A percentile compares a stretch with the other conserved stretches of the same genome.
Conservation (phyloP, 2,888 invertebrate genomes). For the Desoria tigrina region DNA sequence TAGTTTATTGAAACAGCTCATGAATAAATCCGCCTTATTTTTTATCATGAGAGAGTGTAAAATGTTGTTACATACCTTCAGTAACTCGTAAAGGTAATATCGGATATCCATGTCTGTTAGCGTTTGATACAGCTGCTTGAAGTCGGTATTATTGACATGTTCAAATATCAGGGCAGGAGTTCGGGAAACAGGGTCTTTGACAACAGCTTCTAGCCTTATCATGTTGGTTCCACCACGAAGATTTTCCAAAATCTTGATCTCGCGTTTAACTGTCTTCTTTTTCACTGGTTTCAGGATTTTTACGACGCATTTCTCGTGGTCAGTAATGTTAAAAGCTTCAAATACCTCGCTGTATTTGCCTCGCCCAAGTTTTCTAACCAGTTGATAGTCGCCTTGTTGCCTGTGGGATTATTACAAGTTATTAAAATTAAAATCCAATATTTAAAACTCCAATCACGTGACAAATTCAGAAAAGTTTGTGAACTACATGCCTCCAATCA, state of each 20-base stretch:
- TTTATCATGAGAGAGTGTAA: too few species aligned
- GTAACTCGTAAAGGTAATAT: constrained; percentile 96
- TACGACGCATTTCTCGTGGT: constrained; percentile 98
- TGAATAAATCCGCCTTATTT: too few species aligned
- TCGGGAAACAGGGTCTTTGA: constrained; percentile 93
- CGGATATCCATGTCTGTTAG: constrained; percentile 99
- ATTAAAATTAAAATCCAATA: too few species aligned
- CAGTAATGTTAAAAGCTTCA: constrained; percentile 97
- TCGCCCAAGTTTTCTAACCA: constrained; percentile 95
- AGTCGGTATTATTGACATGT: constrained; percentile 99
- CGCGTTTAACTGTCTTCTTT: constrained; percentile 99
- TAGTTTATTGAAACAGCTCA: too few species aligned
- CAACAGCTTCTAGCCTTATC: constrained; percentile 95
- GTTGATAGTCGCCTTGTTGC: constrained; percentile 98
- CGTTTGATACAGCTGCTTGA: constrained; percentile 99
- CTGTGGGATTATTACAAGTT: too few species aligned
- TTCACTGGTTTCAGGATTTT: constrained; percentile 99
- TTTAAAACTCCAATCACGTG: too few species aligned
- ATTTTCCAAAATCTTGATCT: constrained; percentile 99
- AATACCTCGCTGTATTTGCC: constrained; percentile 99
- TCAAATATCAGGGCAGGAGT: constrained; percentile 99
- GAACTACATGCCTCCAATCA: constrained; percentile 79
- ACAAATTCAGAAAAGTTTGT: too few species aligned
- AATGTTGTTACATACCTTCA: too few species aligned
- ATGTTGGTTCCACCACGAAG: constrained; percentile 98